A percentile compares a stretch with the other conserved stretches of the same genome.
phyloP scores from a whole-genome alignment of 2,113 vertebrate genomes.

The Bos indicus region DNA sequence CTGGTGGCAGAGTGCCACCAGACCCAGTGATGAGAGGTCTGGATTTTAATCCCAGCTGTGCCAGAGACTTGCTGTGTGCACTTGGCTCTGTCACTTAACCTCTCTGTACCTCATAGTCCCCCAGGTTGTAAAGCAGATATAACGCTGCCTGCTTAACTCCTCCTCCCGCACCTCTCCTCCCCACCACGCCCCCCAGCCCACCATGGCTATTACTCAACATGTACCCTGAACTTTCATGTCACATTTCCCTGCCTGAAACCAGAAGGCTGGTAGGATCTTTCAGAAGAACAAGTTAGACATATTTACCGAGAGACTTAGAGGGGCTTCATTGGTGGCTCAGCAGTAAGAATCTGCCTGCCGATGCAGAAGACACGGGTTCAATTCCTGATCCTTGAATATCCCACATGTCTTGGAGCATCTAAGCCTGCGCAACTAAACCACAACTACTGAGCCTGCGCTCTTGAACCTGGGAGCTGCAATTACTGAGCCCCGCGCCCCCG shows the following conservation, averaged over 20 bases:
- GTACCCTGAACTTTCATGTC: neutral
- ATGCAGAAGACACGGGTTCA: neutral
- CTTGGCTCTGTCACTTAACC: neutral
- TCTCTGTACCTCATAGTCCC: neutral
- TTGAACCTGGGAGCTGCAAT: neutral
- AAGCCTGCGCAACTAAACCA: neutral
- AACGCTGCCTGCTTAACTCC: neutral
- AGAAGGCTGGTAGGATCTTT: neutral
- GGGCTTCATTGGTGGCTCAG: neutral
- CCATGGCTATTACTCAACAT: neutral
- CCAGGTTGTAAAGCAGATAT: neutral
- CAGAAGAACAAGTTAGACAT: neutral
- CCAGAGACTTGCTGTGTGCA: neutral
- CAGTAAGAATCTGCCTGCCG: neutral
- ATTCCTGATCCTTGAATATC: neutral
- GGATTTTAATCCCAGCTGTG: neutral
- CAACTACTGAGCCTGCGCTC: neutral
- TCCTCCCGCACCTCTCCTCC: neutral
- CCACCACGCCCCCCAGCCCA: fast-evolving
- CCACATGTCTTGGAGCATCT: neutral
- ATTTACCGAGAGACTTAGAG: neutral
- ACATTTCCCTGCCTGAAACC: neutral
- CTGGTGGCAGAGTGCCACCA: neutral
- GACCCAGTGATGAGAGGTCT: neutral
- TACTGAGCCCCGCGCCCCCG: fast-evolving